phyloP scores from a whole-genome alignment of 2,113 vertebrate species.

The Sitta europaea region DNA sequence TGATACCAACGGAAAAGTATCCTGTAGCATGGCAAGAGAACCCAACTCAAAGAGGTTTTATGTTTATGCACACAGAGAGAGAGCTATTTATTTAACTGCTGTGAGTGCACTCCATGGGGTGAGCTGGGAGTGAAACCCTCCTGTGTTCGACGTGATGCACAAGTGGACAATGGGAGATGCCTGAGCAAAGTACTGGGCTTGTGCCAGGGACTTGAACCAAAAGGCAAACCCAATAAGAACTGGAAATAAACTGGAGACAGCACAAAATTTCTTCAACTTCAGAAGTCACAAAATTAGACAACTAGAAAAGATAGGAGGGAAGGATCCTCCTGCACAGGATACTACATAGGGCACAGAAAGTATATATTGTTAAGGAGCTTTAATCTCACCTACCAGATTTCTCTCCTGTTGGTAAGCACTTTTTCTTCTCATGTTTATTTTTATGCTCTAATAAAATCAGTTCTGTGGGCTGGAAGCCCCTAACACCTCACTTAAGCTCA shows the following conservation, averaged over 20 bases:
- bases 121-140: not conserved
- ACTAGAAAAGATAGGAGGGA: not conserved
- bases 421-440: not conserved
- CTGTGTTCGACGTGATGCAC: fast-evolving
- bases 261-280: not conserved
- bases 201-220: not conserved
- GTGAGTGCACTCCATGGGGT: fast-evolving
- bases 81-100: not conserved
- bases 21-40: not conserved
- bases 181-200: not conserved
- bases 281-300: not conserved
- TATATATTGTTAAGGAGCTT: not conserved
- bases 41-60: not conserved
- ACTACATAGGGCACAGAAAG: fast-evolving
- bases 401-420: not conserved
- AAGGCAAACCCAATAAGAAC: not conserved
- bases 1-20: not conserved
- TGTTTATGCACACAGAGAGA: not conserved
- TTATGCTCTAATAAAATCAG: not conserved
- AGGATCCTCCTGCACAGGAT: not conserved
- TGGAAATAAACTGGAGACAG: not conserved
- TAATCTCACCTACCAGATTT: not conserved
- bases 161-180: not conserved
- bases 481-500: not conserved
- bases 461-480: not conserved